phyloP scores from a whole-genome alignment of 2,888 invertebrate species.

The Physocephala rufipes region DNA sequence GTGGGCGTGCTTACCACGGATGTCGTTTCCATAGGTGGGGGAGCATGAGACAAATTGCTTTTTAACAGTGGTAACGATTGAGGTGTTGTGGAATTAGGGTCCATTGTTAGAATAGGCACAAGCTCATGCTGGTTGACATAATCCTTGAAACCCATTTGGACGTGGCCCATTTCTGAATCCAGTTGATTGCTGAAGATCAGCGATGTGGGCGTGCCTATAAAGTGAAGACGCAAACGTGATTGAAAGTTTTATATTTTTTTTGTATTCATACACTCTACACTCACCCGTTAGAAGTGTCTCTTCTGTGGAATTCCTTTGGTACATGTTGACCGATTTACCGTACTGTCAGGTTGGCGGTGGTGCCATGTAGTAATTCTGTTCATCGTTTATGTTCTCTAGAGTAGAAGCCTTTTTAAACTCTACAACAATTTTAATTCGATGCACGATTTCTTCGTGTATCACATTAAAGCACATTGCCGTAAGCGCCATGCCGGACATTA shows the following conservation, averaged over 20 bases:
- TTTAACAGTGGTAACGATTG: slow-evolving; percentile 48
- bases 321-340: slow-evolving; percentile 63
- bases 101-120: slow-evolving; percentile 65
- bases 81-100: slow-evolving; percentile 56
- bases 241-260: not conserved
- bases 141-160: slow-evolving; percentile 64
- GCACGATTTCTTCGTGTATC: slow-evolving; percentile 87
- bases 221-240: not conserved
- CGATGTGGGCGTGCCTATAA: slow-evolving; percentile 68
- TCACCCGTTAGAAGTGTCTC: slow-evolving; percentile 69
- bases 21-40: slow-evolving; percentile 35
- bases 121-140: slow-evolving; percentile 65
- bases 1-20: slow-evolving; percentile 44
- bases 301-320: slow-evolving; percentile 70
- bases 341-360: slow-evolving; percentile 63
- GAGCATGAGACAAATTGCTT: slow-evolving; percentile 42
- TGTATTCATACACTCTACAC: slow-evolving; percentile 27
- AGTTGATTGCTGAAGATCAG: slow-evolving; percentile 56
- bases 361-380: slow-evolving; percentile 55
- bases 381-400: slow-evolving; percentile 52
- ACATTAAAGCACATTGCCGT: slow-evolving; percentile 93
- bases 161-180: slow-evolving; percentile 54
- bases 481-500: slow-evolving; percentile 85
- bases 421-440: slow-evolving; percentile 75
- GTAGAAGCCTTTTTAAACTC: slow-evolving; percentile 60